Evolutionary conservation across 92 coral and sea anemone species (phyloP), one percentile per base, ranked within the genome.

Genomic region (Paragorgia papillata): DNA sequence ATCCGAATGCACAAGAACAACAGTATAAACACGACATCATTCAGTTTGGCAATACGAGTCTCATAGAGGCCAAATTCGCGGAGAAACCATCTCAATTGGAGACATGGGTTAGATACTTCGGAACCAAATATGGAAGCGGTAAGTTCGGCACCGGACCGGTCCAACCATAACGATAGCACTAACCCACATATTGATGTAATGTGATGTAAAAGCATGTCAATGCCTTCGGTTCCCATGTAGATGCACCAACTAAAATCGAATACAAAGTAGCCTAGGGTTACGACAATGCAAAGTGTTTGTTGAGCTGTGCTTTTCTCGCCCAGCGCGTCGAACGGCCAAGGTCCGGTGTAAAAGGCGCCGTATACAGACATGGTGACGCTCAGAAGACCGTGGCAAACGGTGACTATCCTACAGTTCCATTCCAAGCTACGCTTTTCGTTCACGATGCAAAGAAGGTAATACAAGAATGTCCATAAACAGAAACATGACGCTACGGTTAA

Each of bases 211-310:
- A 94, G 62, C 98, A 94, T 94, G 56, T 79, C 88, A 14, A 81
- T 21, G 10, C 98, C 98, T 73, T 94, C 98, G 9, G 97, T 94
- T 2, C 91, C 89, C 97, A 90, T 90, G 44, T 79, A 85, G 9
- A 91, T 46, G 66, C 97, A 91, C 98, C 98, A 94, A 3, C 73
- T 19, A 69, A 94, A 91, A 70, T 94, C 98, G 61, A 91, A 94
- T 56, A 90, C 34, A 62, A 94, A 94, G 65, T 94, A 94, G 0
- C 97, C 97, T 22, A 94, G 76, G 14, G 98, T 86, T 30, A 91
- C 57, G 6, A 83, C 71, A 6, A 88, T 86, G 59, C 92, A 87
- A 24, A 94, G 69, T 12, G 75, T 87, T 21, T 94, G 98, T 0
- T 90, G 85, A 10, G 89, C 86, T 1, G 97, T 91, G 62, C 79